Evolutionary conservation across 2,797 vertebrate species (phyloP).

Genomic region (Oreochromis mossambicus): DNA sequence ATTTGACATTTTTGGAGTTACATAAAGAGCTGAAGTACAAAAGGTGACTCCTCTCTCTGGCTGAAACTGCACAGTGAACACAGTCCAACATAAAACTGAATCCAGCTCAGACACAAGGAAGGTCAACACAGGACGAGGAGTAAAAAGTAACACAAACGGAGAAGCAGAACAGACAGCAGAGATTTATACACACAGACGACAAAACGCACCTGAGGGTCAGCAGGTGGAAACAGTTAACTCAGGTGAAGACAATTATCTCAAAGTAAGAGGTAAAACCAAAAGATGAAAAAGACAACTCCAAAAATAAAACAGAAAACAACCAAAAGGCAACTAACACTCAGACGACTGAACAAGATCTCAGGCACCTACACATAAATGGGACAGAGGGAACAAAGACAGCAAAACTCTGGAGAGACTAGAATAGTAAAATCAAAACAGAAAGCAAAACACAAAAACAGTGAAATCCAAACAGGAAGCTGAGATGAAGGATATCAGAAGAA

Average conservation of each 20-base stretch:
- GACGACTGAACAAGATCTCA: neutral
- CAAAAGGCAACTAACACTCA: neutral
- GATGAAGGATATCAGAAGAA: neutral
- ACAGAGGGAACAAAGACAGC: neutral
- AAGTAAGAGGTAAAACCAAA: neutral
- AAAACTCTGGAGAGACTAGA: neutral
- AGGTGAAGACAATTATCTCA: neutral
- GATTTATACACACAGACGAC: fast-evolving
- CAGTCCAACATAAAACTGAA: neutral
- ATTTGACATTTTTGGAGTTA: neutral
- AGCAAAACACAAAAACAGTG: neutral
- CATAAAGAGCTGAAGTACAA: neutral
- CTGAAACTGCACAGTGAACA: neutral
- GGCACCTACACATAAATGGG: fast-evolving
- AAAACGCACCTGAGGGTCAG: neutral
- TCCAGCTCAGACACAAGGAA: neutral
- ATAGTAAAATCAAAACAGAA: neutral
- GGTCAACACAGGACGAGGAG: neutral
- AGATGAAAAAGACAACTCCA: neutral
- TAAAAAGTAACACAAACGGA: neutral
- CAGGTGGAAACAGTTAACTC: neutral
- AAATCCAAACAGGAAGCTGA: neutral
- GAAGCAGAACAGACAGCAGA: neutral
- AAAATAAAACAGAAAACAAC: neutral
- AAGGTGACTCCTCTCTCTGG: neutral